phyloP scores from a whole-genome alignment of 2,113 vertebrate species.

The Notarius lentiginosus region DNA sequence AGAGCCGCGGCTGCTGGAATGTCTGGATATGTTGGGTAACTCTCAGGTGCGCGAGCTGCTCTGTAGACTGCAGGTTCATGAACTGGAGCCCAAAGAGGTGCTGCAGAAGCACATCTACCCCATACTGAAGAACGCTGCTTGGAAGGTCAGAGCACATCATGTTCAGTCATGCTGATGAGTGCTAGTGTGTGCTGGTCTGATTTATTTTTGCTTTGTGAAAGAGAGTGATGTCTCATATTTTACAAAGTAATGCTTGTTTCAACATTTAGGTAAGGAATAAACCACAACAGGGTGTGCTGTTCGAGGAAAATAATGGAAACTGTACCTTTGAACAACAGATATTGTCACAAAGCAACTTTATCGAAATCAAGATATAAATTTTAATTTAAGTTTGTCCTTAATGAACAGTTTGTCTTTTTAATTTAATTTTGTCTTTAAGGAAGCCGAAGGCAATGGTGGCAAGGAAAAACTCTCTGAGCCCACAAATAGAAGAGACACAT shows the following conservation, averaged over 20 bases:
- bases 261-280: not conserved
- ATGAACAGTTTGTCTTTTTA: not conserved
- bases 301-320: not conserved
- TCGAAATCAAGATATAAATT: not conserved
- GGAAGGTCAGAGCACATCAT: conserved; percentile 66
- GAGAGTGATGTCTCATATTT: not conserved
- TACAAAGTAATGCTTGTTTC: not conserved
- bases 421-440: not conserved
- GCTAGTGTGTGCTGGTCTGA: not conserved
- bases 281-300: not conserved
- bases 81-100: conserved; percentile 73
- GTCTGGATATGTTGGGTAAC: conserved; percentile 71
- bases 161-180: not conserved
- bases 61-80: conserved; percentile 69
- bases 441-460: not conserved
- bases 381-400: not conserved
- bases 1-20: conserved; percentile 66
- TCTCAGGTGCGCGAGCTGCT: conserved; percentile 76
- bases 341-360: not conserved
- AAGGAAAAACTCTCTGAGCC: not conserved
- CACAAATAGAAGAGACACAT: not conserved
- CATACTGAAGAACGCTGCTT: conserved; percentile 59
- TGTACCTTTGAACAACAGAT: no score
- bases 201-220: not conserved
- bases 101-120: conserved; percentile 77